Base-by-base conservation (phyloP, 2,888 invertebrate species). In the Polia nebulosa region DNA sequence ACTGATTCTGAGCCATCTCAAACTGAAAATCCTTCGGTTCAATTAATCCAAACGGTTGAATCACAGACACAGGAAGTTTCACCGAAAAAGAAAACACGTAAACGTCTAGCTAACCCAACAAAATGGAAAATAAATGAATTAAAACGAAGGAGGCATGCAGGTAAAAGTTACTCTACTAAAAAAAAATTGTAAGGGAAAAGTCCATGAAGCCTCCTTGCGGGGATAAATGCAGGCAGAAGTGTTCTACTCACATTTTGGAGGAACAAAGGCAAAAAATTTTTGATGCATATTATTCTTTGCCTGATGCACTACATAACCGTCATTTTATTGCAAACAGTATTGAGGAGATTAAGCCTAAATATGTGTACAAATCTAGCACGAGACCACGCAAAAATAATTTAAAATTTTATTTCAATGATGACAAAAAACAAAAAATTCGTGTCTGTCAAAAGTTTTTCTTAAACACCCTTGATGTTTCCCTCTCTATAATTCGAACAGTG, bases 261-360 rank as follows among this genome's bases (percentile, higher is more conserved):
- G 29, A 51, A 51, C 51, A 51, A 51, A 51, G 51, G 29, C 29
- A 29, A 45, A 45, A 22, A 45, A 45, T 5, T 4, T 29, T 51
- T 51, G 29, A 51, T 51, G 51, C 51, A n/a, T 51, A 29, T 29
- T 51, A 51, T 51, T 17, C 29, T 51, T 51, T 51, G n/a, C 51
- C 29, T n/a, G 51, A 51, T 51, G n/a, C 51, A 51, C 51, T 51
- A 51, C 51, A 51, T 51, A 51, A 51, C 17, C 51, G 51, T 29
- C 51, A 51, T 29, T 51, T 51, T 51, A 51, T 29, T 51, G 51
- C 51, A 3, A 51, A 1, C 29, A 3, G 29, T n/a, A 51, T 29
- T 51, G n/a, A 51, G 4, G 29, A 51, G 29, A 51, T 51, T 29
- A 51, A 51, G 51, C 51, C 51, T 29, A 51, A 51, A 51, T n/a